A percentile compares a stretch with the other conserved stretches of the same genome.
Conservation (phyloP, 2,797 vertebrate genomes). For the Alectoris magna region DNA sequence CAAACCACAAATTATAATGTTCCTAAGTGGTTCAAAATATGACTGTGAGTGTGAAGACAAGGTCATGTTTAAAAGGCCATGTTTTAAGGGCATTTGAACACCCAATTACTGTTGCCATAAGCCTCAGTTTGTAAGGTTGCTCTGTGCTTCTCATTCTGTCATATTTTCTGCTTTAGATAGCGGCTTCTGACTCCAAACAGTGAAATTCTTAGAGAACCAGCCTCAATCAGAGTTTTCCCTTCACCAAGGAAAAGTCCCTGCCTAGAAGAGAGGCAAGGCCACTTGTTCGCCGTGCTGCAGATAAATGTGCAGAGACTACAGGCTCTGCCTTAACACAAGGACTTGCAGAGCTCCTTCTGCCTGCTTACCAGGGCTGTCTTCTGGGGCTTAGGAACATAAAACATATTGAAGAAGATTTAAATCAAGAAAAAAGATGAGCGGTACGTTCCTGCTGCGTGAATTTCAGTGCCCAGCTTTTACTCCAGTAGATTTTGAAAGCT, state of each 20-base stretch:
- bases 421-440: neutral
- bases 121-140: neutral
- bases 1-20: neutral
- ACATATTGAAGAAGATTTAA: neutral
- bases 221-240: neutral
- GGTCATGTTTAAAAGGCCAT: too few species aligned
- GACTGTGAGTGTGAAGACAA: neutral
- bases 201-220: neutral
- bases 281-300: neutral
- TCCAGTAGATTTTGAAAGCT: neutral
- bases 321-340: neutral
- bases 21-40: neutral
- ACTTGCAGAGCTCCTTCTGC: neutral
- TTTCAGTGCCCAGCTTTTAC: neutral
- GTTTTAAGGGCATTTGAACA: neutral
- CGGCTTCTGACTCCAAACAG: neutral
- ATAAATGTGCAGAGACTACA: neutral
- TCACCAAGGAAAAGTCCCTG: neutral
- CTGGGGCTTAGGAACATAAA: neutral
- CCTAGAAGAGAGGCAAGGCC: neutral
- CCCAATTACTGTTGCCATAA: neutral
- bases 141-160: neutral
- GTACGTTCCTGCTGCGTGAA: neutral
- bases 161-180: neutral
- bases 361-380: neutral